These are phyloP conservation scores for Lepilemur ruficaudatus DNA, from an alignment of 2,797 vertebrate genomes.

Conservation along the genomic window DNA sequence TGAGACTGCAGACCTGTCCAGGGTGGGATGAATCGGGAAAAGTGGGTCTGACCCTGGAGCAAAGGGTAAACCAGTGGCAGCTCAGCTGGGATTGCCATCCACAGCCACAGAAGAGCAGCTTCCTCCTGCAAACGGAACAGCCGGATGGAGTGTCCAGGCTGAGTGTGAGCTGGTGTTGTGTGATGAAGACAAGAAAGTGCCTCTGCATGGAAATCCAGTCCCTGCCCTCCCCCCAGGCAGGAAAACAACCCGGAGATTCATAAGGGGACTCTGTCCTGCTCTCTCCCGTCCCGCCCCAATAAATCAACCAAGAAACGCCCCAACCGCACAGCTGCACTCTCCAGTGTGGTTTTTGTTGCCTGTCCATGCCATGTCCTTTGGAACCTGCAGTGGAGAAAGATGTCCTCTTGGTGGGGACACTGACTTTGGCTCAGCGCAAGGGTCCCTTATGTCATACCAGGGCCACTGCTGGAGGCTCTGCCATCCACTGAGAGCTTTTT, in stretches of 20 bases:
- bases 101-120: not conserved
- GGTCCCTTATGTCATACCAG: rapidly evolving
- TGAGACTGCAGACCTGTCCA: not conserved
- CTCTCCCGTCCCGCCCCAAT: rapidly evolving
- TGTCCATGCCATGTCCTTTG: rapidly evolving
- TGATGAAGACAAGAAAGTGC: not conserved
- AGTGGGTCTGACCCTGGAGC: not conserved
- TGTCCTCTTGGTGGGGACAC: not conserved
- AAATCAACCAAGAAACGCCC: not conserved
- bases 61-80: not conserved
- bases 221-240: not conserved
- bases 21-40: not conserved
- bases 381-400: not conserved
- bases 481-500: not conserved
- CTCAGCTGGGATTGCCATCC: not conserved
- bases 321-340: not conserved
- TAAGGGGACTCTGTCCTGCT: not conserved
- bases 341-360: not conserved
- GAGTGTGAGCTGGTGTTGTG: not conserved
- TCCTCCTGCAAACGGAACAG: rapidly evolving
- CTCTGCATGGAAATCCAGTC: not conserved
- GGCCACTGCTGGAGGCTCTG: rapidly evolving
- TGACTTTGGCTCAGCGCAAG: not conserved
- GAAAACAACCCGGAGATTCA: not conserved
- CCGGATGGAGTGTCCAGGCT: not conserved